These are phyloP conservation scores for Myripristis murdjan DNA, from an alignment of 2,797 vertebrate species.

Conservation along the genomic window DNA sequence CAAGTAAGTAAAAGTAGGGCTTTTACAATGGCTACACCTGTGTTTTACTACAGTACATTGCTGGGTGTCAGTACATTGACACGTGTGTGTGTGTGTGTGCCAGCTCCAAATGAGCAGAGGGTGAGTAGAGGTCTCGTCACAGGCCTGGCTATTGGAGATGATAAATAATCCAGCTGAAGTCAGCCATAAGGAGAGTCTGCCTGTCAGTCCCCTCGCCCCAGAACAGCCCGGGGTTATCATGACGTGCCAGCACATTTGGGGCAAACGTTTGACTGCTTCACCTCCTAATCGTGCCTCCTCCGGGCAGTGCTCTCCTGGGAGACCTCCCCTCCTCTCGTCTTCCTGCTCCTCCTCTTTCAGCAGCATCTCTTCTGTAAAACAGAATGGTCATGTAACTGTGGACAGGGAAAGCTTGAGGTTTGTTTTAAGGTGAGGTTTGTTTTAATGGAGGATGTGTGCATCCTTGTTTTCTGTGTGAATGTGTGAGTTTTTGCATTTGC, in stretches of 20 bases:
- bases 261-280: constrained; percentile 88
- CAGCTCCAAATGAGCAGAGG: constrained; percentile 87
- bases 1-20: constrained; percentile 21
- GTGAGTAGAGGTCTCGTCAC: constrained; percentile 73
- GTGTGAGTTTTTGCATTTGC: background rate
- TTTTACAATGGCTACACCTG: constrained; percentile 26
- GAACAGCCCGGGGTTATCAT: constrained; percentile 91
- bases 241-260: constrained; percentile 87
- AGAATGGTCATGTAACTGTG: constrained; percentile 48
- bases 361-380: constrained; percentile 43
- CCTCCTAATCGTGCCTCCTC: constrained; percentile 89
- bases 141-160: constrained; percentile 84
- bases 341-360: constrained; percentile 52
- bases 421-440: constrained; percentile 33
- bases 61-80: constrained; percentile 50
- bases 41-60: constrained; percentile 45
- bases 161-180: constrained; percentile 89
- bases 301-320: constrained; percentile 84
- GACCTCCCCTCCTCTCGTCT: constrained; percentile 65
- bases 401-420: constrained; percentile 37
- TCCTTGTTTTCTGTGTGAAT: background rate
- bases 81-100: constrained; percentile 54
- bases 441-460: constrained; percentile 11
- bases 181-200: constrained; percentile 87
- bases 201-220: constrained; percentile 88